Base-by-base conservation (phyloP, 2,888 invertebrate species). In the Microdon myrmicae region DNA sequence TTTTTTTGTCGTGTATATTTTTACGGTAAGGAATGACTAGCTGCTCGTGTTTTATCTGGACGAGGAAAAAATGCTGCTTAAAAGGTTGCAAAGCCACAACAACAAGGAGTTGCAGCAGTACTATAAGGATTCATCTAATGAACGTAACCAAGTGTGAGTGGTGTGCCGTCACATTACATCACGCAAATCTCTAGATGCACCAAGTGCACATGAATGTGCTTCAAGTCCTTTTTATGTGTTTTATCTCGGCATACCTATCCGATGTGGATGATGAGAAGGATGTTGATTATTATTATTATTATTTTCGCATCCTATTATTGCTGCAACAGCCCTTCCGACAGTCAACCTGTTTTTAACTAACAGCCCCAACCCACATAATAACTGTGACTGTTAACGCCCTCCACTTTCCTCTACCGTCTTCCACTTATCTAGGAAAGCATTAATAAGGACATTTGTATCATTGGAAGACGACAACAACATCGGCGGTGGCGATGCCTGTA, bases 301-400 rank as follows among this genome's bases (percentile, higher is more conserved):
- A 64, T 58, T 64, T 64, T 64, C 64, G 64, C 64, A 64, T 64
- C 64, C 64, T 64, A 64, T 64, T 64, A 64, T 64, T 64, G 58
- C 47, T n/a, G 13, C 29, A n/a, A n/a, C n/a, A 29, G 13, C 13
- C 8, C 8, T 7, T n/a, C n/a, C n/a, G n/a, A n/a, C n/a, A n/a
- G n/a, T n/a, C n/a, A n/a, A n/a, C n/a, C n/a, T n/a, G n/a, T n/a
- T n/a, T n/a, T n/a, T n/a, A n/a, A n/a, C n/a, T n/a, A n/a, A n/a
- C 3, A 7, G 4, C 3, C 2, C 29, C 4, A 12, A 2, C 13
- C 5, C 31, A 4, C 31, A 14, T 31, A 16, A 14, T 16, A 31
- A 13, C 31, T 16, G 16, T n/a, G 13, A 13, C 31, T 13, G 14
- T 13, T 31, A 13, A 31, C 14, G 29, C 22, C 28, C 3, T 8